phyloP scores from a whole-genome alignment of 2,113 vertebrate species.

The Lycaon pictus region DNA sequence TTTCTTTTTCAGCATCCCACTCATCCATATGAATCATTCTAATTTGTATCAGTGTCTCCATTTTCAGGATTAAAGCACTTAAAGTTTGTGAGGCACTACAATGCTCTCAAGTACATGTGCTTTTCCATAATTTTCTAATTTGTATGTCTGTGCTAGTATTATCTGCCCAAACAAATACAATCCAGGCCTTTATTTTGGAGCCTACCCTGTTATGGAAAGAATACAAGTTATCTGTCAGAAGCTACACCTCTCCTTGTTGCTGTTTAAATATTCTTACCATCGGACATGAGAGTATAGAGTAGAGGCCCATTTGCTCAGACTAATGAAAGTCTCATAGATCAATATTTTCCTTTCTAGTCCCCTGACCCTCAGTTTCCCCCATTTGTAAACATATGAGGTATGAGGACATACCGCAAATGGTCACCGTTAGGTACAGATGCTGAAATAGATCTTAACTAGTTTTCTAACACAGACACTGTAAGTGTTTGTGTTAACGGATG shows the following conservation, averaged over 20 bases:
- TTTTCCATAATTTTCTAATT: not conserved
- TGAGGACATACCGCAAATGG: not conserved
- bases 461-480: not conserved
- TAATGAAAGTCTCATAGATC: not conserved
- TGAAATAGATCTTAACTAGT: not conserved
- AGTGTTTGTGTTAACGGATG: not conserved
- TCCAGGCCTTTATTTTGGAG: not conserved
- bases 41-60: not conserved
- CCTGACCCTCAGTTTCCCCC: not conserved
- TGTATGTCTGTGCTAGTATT: not conserved
- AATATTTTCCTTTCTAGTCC: not conserved
- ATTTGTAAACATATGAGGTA: not conserved
- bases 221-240: not conserved
- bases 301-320: not conserved
- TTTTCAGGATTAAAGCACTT: slow-evolving; percentile 19
- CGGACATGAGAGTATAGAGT: not conserved
- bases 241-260: not conserved
- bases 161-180: not conserved
- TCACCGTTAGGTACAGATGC: not conserved
- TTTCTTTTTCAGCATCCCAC: not conserved
- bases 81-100: not conserved
- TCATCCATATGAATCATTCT: not conserved
- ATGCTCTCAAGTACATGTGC: not conserved
- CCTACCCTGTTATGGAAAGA: not conserved
- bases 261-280: not conserved